Base-by-base conservation (phyloP, 2,797 vertebrate species). In the Notolabrus celidotus region DNA sequence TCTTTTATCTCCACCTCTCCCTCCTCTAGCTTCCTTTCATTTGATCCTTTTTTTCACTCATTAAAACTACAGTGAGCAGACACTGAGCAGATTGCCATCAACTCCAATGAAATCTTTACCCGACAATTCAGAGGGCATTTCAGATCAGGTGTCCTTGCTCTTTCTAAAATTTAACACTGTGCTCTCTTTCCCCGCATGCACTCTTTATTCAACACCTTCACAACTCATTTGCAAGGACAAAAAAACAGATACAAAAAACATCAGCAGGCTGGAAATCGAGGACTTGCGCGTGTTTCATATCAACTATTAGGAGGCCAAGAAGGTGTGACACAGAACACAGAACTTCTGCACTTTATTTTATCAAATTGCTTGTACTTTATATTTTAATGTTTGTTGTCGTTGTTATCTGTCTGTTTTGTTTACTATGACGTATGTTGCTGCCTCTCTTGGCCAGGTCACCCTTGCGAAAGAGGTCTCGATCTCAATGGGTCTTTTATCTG, bases 21-120 rank as follows among this genome's bases (percentile, higher is more conserved):
- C 51, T 36, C 22, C 27, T 46, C 27, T 52, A 50, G 46, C 43
- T 39, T 77, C 34, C 62, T 73, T 69, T 22, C 64, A 79, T 82
- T 74, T 82, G 72, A 86, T 82, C 69, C 53, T 41, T 68, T 65
- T 67, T 66, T 34, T 2, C 19, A 15, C 70, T 86, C 69, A 86
- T 84, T 91, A 82, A 83, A 76, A 84, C 54, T 62, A 77, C 62
- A 79, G 73, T 77, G 59, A 61, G 64, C 7, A 42, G 20, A 42
- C 47, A 72, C 20, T 33, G 33, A 67, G 43, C 29, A 33, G 59
- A 61, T 39, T 31, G 25, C 61, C 70, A 83, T 85, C 59, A 53
- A 71, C 54, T 71, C 55, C 25, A 75, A 79, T 77, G 25, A 74
- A 83, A 79, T 56, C 59, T 67, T 76, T 54, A 62, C 38, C 56